A percentile compares a stretch with the other conserved stretches of the same genome.
phyloP scores from a whole-genome alignment of 2,113 vertebrate genomes.

The Cettia cetti region DNA sequence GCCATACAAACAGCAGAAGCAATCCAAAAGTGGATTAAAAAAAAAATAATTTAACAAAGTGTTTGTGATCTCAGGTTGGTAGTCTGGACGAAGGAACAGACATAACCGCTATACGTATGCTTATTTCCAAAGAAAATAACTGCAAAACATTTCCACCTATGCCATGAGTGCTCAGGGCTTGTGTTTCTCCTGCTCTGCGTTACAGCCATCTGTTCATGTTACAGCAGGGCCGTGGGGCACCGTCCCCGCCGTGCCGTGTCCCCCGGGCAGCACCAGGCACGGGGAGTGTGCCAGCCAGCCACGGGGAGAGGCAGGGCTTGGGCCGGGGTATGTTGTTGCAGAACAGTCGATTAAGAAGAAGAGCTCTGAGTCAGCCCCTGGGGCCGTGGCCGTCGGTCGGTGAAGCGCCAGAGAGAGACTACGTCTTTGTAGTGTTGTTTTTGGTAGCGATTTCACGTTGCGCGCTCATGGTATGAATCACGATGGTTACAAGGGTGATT shows the following conservation, averaged over 20 bases:
- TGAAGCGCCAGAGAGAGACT: not conserved
- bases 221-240: not conserved
- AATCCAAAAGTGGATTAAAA: slow-evolving; percentile 56
- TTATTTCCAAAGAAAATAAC: slow-evolving; percentile 50
- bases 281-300: not conserved
- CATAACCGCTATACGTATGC: slow-evolving; percentile 10
- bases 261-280: not conserved
- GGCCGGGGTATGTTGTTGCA: not conserved
- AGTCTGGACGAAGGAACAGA: slow-evolving; percentile 57
- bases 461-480: not conserved
- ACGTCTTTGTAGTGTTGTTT: slow-evolving; percentile 38
- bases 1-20: slow-evolving; percentile 70
- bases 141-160: slow-evolving; percentile 19
- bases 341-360: slow-evolving; percentile 41
- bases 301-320: not conserved
- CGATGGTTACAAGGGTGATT: slow-evolving; percentile 8
- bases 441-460: slow-evolving; percentile 18
- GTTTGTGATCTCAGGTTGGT: slow-evolving; percentile 69
- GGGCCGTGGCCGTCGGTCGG: not conserved
- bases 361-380: slow-evolving; percentile 48
- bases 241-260: rapidly evolving
- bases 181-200: not conserved
- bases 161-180: not conserved
- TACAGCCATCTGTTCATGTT: not conserved
- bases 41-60: slow-evolving; percentile 62